Evolutionary conservation across 2,888 invertebrate genomes (phyloP).

Genomic region (Agrochola lychnidis): DNA sequence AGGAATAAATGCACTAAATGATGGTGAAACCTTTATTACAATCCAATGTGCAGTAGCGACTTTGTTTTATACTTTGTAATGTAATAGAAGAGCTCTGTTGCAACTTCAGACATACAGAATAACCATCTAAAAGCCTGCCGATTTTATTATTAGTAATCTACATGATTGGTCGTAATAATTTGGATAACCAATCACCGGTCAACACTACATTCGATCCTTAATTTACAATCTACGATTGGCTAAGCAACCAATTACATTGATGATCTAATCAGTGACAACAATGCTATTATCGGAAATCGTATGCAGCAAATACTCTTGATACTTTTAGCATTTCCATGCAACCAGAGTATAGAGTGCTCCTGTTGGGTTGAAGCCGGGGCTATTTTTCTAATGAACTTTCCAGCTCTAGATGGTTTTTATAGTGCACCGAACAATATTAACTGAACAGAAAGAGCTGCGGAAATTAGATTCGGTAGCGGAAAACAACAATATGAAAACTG

Average conservation of each 20-base stretch:
- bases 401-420: conserved; percentile 45
- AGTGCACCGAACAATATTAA: conserved; percentile 52
- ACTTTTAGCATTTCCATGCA: conserved; percentile 34
- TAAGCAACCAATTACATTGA: conserved; percentile 14
- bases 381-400: conserved; percentile 55
- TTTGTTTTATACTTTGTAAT: background rate
- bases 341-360: conserved; percentile 31
- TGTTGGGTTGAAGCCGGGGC: conserved; percentile 42
- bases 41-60: background rate
- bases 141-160: background rate
- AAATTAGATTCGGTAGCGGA: conserved; percentile 44
- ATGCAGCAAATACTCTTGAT: conserved; percentile 24
- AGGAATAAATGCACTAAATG: background rate
- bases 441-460: conserved; percentile 34
- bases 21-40: background rate
- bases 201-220: background rate
- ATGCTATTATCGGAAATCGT: background rate
- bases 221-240: background rate
- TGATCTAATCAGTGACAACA: background rate
- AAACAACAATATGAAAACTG: conserved; percentile 22
- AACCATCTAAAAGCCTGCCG: background rate
- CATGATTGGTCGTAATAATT: background rate
- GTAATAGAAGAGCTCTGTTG: background rate
- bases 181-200: background rate
- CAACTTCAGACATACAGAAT: background rate